Base-by-base conservation (phyloP, 2,797 vertebrate species). In the Sandelia bainsii region DNA sequence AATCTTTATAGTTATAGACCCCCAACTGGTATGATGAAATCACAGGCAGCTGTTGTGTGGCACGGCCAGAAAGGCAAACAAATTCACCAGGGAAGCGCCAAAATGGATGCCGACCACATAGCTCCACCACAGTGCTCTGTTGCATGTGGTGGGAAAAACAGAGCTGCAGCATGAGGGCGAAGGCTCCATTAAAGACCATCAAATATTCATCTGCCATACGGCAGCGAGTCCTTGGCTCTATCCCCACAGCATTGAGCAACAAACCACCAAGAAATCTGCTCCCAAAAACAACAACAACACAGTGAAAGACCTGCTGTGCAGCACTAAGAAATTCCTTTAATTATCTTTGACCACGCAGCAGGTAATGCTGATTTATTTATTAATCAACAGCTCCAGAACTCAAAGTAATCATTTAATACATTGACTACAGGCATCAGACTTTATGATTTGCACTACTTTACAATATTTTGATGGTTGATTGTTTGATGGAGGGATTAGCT, bases 171-270 rank as follows among this genome's bases (percentile, higher is more conserved):
- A 62, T 46, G 59, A 70, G 74, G 81, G 69, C 53, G 61, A 75
- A 53, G 79, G 66, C 83, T 87, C 89, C 86, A 90, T 93, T 93
- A 92, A 83, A 80, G 80, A 56, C 64, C 86, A 93, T 94, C 84
- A 93, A 93, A 93, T 93, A 94, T 93, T 93, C 76, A 94, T 93
- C 86, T 65, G 50, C 82, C 90, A 87, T 85, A 91, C 81, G 73
- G 87, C 86, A 74, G 80, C 1, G 46, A 88, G 87, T 62, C 60
- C 44, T n/a, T 34, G 32, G 67, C 45, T 70, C 46, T 32, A 25
- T 73, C 76, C 74, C 79, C 68, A 53, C 58, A 75, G 69, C 49
- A 48, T 32, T 3, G 14, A 63, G 58, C 77, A 81, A 66, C 69
- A 63, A 80, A 75, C 71, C 74, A 37, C 42, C 32, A 48, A 69